Conservation (phyloP, 2,888 invertebrate genomes). For the Drosophila borborema region DNA sequence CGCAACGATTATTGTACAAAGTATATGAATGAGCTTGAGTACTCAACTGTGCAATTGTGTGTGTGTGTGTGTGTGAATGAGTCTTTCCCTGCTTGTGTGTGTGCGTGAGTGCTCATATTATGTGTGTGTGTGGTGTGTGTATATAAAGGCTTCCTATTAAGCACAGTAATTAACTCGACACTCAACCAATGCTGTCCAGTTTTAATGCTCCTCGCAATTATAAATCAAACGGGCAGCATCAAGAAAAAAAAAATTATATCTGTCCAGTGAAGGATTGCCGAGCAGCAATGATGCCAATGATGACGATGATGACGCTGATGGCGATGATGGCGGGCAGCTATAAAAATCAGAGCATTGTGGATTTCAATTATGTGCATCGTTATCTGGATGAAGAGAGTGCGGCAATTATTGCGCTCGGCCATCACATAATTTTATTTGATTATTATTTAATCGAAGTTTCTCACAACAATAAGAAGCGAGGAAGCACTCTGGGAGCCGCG, state of each 20-base stretch:
- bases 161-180: conserved; percentile 59
- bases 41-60: background rate
- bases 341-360: conserved; percentile 60
- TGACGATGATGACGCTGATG: background rate
- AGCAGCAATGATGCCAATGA: too few relatives aligned
- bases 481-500: conserved; percentile 11
- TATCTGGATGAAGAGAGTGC: conserved; percentile 42
- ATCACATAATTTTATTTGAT: conserved; percentile 73
- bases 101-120: background rate
- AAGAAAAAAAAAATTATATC: conserved; percentile 41
- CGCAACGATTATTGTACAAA: conserved; percentile 4
- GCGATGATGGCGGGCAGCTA: conserved; percentile 29
- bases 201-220: conserved; percentile 30
- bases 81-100: background rate
- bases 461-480: conserved; percentile 62
- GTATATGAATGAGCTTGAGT: background rate
- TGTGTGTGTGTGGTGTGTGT: too few relatives aligned
- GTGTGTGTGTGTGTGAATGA: background rate
- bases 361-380: conserved; percentile 70
- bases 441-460: conserved; percentile 78
- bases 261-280: conserved; percentile 38
- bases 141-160: conserved; percentile 21
- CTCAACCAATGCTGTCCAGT: conserved; percentile 9
- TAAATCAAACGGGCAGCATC: conserved; percentile 36
- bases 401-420: conserved; percentile 44